Conservation (phyloP, 2,888 invertebrate species). For the Drosophila ustulata region DNA sequence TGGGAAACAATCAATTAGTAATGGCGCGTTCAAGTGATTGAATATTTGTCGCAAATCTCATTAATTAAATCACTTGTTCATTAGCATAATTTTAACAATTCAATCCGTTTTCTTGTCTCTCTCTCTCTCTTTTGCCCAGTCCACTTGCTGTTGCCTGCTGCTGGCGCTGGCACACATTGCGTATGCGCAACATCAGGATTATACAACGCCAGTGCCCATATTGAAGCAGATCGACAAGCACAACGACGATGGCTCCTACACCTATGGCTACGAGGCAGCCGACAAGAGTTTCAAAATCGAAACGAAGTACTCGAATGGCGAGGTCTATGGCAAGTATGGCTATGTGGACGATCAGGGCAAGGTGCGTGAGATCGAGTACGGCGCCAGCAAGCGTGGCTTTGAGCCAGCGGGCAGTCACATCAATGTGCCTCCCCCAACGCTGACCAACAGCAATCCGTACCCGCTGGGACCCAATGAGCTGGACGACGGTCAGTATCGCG, state of each 20-base stretch:
- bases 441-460: constrained; percentile 86
- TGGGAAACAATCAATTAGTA: constrained; percentile 4
- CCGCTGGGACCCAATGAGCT: constrained; percentile 87
- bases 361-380: constrained; percentile 92
- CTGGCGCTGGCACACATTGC: constrained; percentile 60
- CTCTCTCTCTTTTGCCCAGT: constrained; percentile 27
- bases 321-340: constrained; percentile 95
- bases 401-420: constrained; percentile 91
- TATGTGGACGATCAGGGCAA: constrained; percentile 92
- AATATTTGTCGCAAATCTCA: constrained; percentile 1
- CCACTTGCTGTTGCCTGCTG: constrained; percentile 22
- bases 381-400: constrained; percentile 92
- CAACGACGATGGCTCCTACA: constrained; percentile 95
- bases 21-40: constrained; percentile 2
- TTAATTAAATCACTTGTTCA: constrained; percentile 5
- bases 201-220: constrained; percentile 92
- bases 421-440: constrained; percentile 94
- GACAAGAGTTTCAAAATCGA: constrained; percentile 95
- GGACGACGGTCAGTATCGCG: constrained; percentile 94
- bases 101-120: neutral
- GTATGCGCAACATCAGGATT: constrained; percentile 85
- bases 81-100: neutral
- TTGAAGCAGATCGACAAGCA: constrained; percentile 93
- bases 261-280: constrained; percentile 94
- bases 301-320: constrained; percentile 93